phyloP scores from a whole-genome alignment of 1,140 invertebrate species.

The Drosophila eugracilis region DNA sequence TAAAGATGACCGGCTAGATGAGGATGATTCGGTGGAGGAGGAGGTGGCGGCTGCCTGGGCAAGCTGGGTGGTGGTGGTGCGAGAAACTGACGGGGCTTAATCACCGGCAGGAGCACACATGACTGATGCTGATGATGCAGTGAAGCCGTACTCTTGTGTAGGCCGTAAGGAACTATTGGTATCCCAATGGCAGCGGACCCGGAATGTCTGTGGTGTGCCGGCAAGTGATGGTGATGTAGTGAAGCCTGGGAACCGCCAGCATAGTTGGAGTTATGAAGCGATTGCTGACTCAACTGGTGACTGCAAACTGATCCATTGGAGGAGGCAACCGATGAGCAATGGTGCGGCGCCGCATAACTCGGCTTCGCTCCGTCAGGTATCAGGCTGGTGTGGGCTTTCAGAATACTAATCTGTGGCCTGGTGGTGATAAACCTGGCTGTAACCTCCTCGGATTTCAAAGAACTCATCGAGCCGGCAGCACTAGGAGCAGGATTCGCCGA shows the following conservation, averaged over 20 bases:
- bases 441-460: constrained; percentile 86
- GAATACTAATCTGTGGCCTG: constrained; percentile 88
- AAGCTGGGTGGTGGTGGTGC: constrained; percentile 86
- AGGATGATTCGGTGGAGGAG: constrained; percentile 77
- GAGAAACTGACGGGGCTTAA: constrained; percentile 81
- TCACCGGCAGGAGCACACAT: constrained; percentile 82
- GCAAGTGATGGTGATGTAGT: constrained; percentile 52
- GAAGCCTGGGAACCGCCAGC: constrained; percentile 69
- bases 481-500: constrained; percentile 46
- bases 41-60: constrained; percentile 86
- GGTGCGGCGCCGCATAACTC: constrained; percentile 85
- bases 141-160: constrained; percentile 81
- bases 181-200: constrained; percentile 78
- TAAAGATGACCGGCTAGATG: constrained; percentile 86
- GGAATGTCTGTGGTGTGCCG: constrained; percentile 56
- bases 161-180: constrained; percentile 78
- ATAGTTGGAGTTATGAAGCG: constrained; percentile 76
- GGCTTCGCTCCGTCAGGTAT: constrained; percentile 85
- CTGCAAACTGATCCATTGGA: constrained; percentile 75
- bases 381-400: constrained; percentile 88
- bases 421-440: constrained; percentile 89
- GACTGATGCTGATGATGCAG: constrained; percentile 72
- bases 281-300: constrained; percentile 73
- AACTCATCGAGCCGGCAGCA: constrained; percentile 61
- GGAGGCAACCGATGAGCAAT: constrained; percentile 71